Evolutionary conservation across 2,113 vertebrate species (phyloP).

Genomic region (Camelus bactrianus): DNA sequence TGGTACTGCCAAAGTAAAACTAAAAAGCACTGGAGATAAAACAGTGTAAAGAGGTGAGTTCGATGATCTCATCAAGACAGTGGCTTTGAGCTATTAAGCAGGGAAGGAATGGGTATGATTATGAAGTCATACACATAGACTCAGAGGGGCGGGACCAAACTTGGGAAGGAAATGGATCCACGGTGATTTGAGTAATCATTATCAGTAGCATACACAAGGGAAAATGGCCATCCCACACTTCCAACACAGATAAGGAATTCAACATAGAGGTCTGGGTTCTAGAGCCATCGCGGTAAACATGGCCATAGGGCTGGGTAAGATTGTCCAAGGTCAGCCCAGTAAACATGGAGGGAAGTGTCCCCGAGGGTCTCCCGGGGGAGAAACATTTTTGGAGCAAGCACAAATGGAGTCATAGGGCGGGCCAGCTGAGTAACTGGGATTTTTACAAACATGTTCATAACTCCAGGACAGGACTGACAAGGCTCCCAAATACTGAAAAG

Average conservation of each 20-base stretch:
- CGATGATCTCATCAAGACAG: neutral
- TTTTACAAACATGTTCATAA: conserved; percentile 11
- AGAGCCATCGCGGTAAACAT: neutral
- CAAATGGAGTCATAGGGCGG: neutral
- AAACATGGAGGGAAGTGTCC: neutral
- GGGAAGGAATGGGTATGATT: neutral
- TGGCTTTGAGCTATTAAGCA: neutral
- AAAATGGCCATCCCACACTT: neutral
- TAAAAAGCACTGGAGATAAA: neutral
- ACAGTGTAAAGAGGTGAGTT: neutral
- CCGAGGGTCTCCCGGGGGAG: neutral
- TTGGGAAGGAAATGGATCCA: neutral
- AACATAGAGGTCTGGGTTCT: neutral
- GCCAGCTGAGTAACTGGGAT: neutral
- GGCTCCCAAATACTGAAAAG: neutral
- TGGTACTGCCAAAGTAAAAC: neutral
- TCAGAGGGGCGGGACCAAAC: neutral
- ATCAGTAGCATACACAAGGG: neutral
- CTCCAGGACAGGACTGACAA: neutral
- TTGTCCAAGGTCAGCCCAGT: neutral
- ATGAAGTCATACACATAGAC: neutral
- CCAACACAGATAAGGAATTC: neutral
- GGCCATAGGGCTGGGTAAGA: neutral
- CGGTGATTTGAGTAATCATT: neutral
- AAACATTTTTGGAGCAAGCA: neutral